Percentiles rank a stretch among this genome's conserved stretches.
Conservation (phyloP, 2,888 invertebrate genomes). For the Hanleya hanleyi region DNA sequence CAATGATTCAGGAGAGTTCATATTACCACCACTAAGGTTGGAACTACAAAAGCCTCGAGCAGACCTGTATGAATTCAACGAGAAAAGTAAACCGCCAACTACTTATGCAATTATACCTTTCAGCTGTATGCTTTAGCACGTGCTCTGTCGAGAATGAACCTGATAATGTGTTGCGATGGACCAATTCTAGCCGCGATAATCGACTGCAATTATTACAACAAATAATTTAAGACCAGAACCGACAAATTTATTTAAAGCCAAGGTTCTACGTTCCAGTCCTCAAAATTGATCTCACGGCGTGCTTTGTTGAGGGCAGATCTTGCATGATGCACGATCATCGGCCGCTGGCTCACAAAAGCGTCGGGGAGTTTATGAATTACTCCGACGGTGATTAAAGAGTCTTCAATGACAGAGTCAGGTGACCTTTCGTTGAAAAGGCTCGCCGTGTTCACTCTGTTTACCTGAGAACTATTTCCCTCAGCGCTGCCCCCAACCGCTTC, state of each 20-base stretch:
- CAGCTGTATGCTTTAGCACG: neutral
- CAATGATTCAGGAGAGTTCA: too few species aligned
- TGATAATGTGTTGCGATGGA: conserved; percentile 7
- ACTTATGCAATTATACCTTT: conserved; percentile 9
- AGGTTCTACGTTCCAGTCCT: too few species aligned
- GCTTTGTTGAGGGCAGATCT: too few species aligned
- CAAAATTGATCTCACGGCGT: too few species aligned
- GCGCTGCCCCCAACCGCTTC: neutral
- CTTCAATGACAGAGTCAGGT: neutral
- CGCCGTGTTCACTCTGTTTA: neutral
- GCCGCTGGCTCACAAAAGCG: neutral
- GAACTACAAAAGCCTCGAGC: too few species aligned
- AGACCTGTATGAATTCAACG: too few species aligned
- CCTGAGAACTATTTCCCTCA: neutral
- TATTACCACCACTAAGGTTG: too few species aligned
- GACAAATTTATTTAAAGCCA: too few species aligned
- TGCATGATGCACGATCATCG: neutral
- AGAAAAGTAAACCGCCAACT: too few species aligned
- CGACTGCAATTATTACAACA: neutral
- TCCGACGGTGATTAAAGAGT: neutral
- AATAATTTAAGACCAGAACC: too few species aligned
- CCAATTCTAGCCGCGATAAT: conserved; percentile 8
- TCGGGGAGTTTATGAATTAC: neutral
- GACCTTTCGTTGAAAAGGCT: neutral
- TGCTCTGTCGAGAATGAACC: neutral